Percentiles rank a stretch among this genome's conserved stretches.
Conservation (phyloP, 1,140 invertebrate species). For the Aphaenogaster ashmeadi region DNA sequence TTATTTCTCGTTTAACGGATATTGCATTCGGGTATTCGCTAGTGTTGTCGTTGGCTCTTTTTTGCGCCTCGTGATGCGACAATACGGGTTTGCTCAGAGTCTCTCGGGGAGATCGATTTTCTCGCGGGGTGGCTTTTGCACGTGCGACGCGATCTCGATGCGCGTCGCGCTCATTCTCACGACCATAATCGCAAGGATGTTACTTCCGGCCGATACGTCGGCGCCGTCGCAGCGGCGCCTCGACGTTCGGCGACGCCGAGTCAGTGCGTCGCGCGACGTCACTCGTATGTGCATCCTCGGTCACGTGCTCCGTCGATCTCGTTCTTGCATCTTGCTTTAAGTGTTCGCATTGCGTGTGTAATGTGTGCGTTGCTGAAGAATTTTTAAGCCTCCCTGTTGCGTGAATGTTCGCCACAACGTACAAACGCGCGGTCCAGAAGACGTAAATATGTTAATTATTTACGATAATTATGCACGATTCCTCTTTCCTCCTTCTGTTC, state of each 20-base stretch:
- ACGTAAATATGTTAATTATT: slow-evolving; percentile 69
- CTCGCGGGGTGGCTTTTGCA: neutral
- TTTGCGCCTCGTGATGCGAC: slow-evolving; percentile 21
- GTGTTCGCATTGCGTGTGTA: neutral
- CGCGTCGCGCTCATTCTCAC: slow-evolving; percentile 31
- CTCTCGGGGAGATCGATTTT: slow-evolving; percentile 65
- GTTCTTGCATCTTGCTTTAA: slow-evolving; percentile 25
- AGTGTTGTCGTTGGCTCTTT: slow-evolving; percentile 32
- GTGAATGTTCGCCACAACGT: slow-evolving; percentile 76
- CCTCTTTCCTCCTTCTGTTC: neutral
- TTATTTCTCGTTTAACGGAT: neutral
- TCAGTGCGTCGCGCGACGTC: slow-evolving; percentile 76
- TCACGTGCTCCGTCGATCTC: slow-evolving; percentile 78
- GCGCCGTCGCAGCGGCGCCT: slow-evolving; percentile 70
- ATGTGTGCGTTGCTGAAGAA: slow-evolving; percentile 55
- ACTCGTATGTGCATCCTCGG: slow-evolving; percentile 58
- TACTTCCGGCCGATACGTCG: slow-evolving; percentile 41
- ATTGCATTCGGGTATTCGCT: slow-evolving; percentile 26
- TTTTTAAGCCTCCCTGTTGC: slow-evolving; percentile 50
- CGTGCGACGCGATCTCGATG: slow-evolving; percentile 19
- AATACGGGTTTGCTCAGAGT: slow-evolving; percentile 38
- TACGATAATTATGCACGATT: neutral
- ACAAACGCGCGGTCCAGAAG: slow-evolving; percentile 67
- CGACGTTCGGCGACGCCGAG: slow-evolving; percentile 62
- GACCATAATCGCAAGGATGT: slow-evolving; percentile 43